phyloP scores from a whole-genome alignment of 1,140 invertebrate genomes.

The Drosophila hydei region DNA sequence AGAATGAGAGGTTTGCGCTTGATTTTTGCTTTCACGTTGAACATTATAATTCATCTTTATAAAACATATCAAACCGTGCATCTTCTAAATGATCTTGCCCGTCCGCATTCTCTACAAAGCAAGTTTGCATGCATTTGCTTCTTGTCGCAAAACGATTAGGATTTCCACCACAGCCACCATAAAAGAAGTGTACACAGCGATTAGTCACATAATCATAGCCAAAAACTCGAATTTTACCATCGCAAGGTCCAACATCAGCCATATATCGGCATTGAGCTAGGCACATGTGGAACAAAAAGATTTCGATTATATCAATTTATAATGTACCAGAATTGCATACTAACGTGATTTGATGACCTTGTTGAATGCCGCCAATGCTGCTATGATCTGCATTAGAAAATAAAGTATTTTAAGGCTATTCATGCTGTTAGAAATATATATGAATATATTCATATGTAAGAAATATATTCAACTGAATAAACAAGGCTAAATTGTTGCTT shows the following conservation, averaged over 20 bases:
- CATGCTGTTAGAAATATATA: too few species aligned
- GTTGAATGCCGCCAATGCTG: neutral
- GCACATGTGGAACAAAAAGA: too few species aligned
- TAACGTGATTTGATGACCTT: conserved; percentile 38
- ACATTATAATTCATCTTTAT: conserved; percentile 32
- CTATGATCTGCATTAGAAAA: neutral
- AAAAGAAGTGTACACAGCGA: conserved; percentile 57
- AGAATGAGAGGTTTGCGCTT: conserved; percentile 19
- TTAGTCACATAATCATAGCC: conserved; percentile 61
- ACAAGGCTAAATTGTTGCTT: neutral
- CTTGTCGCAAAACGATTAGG: conserved; percentile 56
- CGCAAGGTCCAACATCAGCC: conserved; percentile 49
- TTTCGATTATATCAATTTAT: neutral
- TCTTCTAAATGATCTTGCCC: conserved; percentile 15
- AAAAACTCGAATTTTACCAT: conserved; percentile 42
- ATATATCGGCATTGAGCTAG: conserved; percentile 54
- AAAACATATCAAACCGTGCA: conserved; percentile 46
- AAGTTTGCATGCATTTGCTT: conserved; percentile 43
- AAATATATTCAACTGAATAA: too few species aligned
- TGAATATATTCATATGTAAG: too few species aligned
- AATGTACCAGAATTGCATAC: neutral
- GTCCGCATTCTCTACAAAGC: conserved; percentile 40
- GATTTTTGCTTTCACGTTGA: too few species aligned
- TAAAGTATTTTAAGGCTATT: neutral
- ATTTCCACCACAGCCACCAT: conserved; percentile 66